Evolutionary conservation across 2,888 invertebrate genomes (phyloP).

Genomic region (Drosophila tanythrix): DNA sequence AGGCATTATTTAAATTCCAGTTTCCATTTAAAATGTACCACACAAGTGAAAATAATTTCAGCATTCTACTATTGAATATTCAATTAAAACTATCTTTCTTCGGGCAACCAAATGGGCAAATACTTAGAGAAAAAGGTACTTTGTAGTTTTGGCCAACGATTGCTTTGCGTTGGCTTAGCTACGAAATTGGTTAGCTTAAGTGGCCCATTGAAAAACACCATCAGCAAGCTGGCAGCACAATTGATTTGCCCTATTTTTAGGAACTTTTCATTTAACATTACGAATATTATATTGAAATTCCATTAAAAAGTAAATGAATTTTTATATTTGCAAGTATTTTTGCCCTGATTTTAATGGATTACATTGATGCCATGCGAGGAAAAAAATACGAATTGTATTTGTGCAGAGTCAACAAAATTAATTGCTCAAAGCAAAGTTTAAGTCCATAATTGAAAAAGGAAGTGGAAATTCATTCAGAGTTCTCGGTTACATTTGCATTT

Average conservation of each 20-base stretch:
- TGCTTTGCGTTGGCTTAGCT: conserved; percentile 51
- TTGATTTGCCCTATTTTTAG: conserved; percentile 22
- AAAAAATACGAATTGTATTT: neutral
- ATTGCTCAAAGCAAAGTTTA: conserved; percentile 31
- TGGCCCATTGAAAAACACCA: conserved; percentile 31
- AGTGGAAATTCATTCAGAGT: conserved; percentile 29
- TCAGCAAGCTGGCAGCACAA: conserved; percentile 26
- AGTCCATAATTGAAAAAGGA: conserved; percentile 27
- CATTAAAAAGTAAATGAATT: conserved; percentile 15
- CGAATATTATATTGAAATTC: conserved; percentile 5
- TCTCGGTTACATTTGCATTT: neutral
- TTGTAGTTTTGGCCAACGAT: conserved; percentile 32
- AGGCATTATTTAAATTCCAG: conserved; percentile 11
- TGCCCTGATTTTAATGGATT: neutral
- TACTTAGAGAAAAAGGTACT: conserved; percentile 1
- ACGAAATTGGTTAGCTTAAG: conserved; percentile 56
- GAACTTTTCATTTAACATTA: conserved; percentile 22
- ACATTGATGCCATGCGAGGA: neutral
- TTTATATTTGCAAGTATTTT: conserved; percentile 4
- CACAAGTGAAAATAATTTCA: conserved; percentile 27
- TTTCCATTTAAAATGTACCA: conserved; percentile 19
- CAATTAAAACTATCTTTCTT: conserved; percentile 59
- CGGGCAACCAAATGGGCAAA: conserved; percentile 15
- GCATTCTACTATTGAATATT: conserved; percentile 51
- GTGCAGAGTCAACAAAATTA: conserved; percentile 6